Percentiles rank a stretch among this genome's conserved stretches.
Conservation (phyloP, 2,888 invertebrate genomes). For the Encarsia formosa region DNA sequence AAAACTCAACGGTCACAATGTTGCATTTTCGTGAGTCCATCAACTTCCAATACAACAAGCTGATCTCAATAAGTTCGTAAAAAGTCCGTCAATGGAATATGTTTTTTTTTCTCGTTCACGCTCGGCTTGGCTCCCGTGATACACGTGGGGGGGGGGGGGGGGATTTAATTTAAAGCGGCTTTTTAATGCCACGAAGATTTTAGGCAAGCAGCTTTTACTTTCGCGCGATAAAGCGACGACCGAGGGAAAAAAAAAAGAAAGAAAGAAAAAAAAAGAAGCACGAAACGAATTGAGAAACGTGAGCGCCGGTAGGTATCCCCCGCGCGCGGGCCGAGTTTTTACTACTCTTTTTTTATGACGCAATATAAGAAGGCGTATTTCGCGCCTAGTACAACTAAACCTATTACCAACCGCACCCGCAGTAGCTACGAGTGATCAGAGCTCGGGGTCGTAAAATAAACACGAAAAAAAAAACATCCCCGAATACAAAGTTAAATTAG, state of each 20-base stretch:
- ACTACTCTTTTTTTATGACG: constrained; percentile 49
- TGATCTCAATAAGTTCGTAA: too few species aligned
- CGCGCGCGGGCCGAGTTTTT: constrained; percentile 37
- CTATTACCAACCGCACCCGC: constrained; percentile 41
- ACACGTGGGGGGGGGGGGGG: too few species aligned
- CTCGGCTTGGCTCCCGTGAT: not conserved
- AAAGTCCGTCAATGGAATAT: too few species aligned
- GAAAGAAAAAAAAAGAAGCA: constrained; percentile 14
- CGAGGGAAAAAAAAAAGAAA: constrained; percentile 6
- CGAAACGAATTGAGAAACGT: constrained; percentile 24
- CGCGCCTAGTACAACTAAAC: constrained; percentile 45
- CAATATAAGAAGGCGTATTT: constrained; percentile 41
- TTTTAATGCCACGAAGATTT: constrained; percentile 21
- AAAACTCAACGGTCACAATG: too few species aligned
- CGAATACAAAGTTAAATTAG: constrained; percentile 50
- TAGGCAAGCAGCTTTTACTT: constrained; percentile 16
- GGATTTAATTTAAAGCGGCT: constrained; percentile 18
- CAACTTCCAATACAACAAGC: too few species aligned
- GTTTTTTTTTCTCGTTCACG: not conserved
- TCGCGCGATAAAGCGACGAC: constrained; percentile 21
- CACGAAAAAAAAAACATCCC: constrained; percentile 41
- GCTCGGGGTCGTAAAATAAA: constrained; percentile 44
- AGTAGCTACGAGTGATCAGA: constrained; percentile 47
- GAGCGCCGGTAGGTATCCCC: not conserved
- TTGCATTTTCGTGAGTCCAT: too few species aligned